Conservation (phyloP, 1,140 invertebrate genomes). For the Schmidtea mediterranea region DNA sequence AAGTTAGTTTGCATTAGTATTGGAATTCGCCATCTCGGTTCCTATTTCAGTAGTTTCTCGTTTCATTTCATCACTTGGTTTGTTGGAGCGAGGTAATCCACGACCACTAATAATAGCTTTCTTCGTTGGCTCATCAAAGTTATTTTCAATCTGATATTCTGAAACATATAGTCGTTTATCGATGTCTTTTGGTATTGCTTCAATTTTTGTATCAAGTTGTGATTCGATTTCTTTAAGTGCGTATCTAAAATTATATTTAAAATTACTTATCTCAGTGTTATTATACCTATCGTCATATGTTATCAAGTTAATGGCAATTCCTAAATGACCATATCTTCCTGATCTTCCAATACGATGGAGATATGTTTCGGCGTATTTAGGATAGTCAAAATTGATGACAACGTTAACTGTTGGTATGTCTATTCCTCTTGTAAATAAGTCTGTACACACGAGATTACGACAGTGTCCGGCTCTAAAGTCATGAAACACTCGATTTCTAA, state of each 20-base stretch:
- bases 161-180: constrained; percentile 83
- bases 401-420: constrained; percentile 99
- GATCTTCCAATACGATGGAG: constrained; percentile 94
- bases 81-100: not conserved
- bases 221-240: constrained; percentile 88
- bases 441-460: constrained; percentile 71
- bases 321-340: constrained; percentile 86
- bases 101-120: not conserved
- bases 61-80: not conserved
- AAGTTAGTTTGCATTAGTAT: too few species aligned
- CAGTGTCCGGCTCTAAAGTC: constrained; percentile 88
- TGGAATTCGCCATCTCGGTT: too few species aligned
- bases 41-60: not conserved
- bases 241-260: constrained; percentile 31
- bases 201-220: constrained; percentile 91
- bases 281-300: constrained; percentile 62
- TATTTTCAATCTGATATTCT: constrained; percentile 32
- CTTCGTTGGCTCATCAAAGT: constrained; percentile 10
- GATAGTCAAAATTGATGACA: constrained; percentile 99
- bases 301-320: constrained; percentile 95
- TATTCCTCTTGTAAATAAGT: constrained; percentile 94
- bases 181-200: constrained; percentile 91
- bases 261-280: not conserved
- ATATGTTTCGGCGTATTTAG: constrained; percentile 97
- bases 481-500: constrained; percentile 85